phyloP scores from a whole-genome alignment of 1,140 invertebrate genomes.

The Cryptotermes secundus region DNA sequence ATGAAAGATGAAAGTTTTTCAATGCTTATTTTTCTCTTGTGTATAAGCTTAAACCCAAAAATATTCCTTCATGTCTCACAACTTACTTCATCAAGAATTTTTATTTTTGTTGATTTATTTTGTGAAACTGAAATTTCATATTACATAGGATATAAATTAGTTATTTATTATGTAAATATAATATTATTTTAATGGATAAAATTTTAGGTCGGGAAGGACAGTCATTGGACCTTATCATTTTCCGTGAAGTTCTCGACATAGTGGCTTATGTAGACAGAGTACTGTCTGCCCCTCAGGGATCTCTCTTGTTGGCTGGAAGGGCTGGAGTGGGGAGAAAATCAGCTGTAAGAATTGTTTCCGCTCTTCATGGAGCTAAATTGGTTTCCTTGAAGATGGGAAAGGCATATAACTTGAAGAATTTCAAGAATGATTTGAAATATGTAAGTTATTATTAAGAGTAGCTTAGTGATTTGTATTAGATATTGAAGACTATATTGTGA shows the following conservation, averaged over 20 bases:
- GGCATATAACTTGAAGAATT: conserved; percentile 60
- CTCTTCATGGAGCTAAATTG: conserved; percentile 68
- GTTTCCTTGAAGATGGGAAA: conserved; percentile 60
- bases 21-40: no score
- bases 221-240: conserved; percentile 57
- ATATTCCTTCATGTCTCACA: no score
- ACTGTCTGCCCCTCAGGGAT: conserved; percentile 61
- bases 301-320: conserved; percentile 71
- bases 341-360: conserved; percentile 69
- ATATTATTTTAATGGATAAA: neutral
- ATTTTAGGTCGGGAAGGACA: conserved; percentile 56
- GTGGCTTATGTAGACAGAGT: conserved; percentile 64
- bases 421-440: conserved; percentile 57
- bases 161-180: conserved; percentile 5
- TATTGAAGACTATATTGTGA: no score
- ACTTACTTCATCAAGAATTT: no score
- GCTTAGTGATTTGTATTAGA: no score
- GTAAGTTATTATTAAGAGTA: conserved; percentile 33
- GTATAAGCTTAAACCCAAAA: no score
- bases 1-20: no score
- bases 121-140: no score
- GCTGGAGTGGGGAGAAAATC: conserved; percentile 77
- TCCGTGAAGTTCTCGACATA: conserved; percentile 64
- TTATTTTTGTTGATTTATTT: no score
- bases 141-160: no score